Conservation (phyloP, 2,888 invertebrate genomes). For the Allygus modestus region DNA sequence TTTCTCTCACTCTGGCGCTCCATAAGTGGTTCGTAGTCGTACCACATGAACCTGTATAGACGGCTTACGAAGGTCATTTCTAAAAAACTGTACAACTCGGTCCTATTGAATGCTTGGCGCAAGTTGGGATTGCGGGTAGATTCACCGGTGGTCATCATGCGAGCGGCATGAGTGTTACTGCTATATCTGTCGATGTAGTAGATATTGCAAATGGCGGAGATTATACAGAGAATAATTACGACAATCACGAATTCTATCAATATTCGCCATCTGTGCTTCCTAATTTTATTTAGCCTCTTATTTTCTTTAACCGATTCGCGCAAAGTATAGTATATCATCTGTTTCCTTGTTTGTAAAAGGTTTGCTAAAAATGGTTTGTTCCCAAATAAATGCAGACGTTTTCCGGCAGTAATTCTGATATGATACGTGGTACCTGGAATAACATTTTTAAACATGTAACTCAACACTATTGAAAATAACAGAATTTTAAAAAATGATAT, state of each 20-base stretch:
- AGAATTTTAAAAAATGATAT: too few species aligned
- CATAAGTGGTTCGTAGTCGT: background rate
- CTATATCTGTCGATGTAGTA: too few species aligned
- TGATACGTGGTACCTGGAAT: background rate
- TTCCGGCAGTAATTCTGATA: background rate
- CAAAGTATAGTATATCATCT: background rate
- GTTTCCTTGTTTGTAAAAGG: background rate
- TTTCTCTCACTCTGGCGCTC: conserved; percentile 24
- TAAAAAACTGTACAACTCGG: background rate
- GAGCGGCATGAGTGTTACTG: background rate
- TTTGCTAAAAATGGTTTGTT: background rate
- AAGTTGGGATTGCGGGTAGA: background rate
- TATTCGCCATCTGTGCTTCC: background rate
- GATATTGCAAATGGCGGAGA: too few species aligned
- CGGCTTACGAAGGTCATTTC: background rate
- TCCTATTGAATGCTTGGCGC: too few species aligned
- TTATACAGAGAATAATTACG: background rate
- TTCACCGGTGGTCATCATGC: background rate
- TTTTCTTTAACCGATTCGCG: background rate
- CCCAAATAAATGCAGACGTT: background rate
- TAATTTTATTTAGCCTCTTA: too few species aligned
- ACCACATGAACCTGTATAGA: background rate
- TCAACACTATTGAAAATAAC: background rate
- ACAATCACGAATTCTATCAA: background rate
- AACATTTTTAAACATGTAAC: background rate